Conservation (phyloP, 2,113 vertebrate genomes). For the Eudyptes chrysolophus region DNA sequence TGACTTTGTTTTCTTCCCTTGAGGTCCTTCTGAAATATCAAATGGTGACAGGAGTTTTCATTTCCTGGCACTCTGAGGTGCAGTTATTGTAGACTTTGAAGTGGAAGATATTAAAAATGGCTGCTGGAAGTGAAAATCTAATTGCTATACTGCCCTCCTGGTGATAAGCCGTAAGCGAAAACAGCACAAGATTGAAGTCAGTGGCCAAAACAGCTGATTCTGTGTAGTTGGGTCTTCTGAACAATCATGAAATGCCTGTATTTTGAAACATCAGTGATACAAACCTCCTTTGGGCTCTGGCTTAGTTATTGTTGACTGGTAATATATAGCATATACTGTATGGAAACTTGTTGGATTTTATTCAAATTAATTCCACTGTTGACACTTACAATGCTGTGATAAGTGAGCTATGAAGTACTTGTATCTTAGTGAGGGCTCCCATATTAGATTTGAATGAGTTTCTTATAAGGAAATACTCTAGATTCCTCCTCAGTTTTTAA, state of each 20-base stretch:
- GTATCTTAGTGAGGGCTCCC: not conserved
- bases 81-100: slow-evolving; percentile 6
- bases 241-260: not conserved
- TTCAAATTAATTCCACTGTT: not conserved
- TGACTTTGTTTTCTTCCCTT: slow-evolving; percentile 5
- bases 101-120: slow-evolving; percentile 35
- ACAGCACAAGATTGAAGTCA: not conserved
- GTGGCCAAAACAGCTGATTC: not conserved
- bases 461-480: not conserved
- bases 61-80: slow-evolving; percentile 19
- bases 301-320: not conserved
- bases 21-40: slow-evolving; percentile 37
- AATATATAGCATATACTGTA: not conserved
- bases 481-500: not conserved
- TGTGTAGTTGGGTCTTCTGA: not conserved
- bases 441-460: not conserved
- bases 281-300: not conserved
- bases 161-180: not conserved
- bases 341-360: not conserved
- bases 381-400: not conserved
- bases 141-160: not conserved
- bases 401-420: not conserved
- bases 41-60: slow-evolving; percentile 25
- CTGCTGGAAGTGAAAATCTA: slow-evolving; percentile 20
- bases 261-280: not conserved